These are phyloP conservation scores for Albula glossodonta DNA, from an alignment of 2,113 vertebrate genomes.

Conservation along the genomic window DNA sequence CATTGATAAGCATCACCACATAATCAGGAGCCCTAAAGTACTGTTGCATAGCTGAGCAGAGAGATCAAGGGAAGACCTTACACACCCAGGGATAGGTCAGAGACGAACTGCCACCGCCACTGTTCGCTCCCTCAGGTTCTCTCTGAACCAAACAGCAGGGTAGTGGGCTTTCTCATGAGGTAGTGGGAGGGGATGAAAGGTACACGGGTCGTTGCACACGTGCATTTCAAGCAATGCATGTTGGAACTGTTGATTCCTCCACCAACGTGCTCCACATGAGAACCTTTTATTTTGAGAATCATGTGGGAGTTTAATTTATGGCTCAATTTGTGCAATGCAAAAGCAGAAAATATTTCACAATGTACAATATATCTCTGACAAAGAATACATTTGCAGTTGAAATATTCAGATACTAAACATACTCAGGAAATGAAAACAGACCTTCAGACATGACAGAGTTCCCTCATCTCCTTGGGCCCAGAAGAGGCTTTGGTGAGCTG, in stretches of 20 bases:
- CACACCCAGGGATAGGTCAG: not conserved
- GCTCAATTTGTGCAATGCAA: not conserved
- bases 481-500: not conserved
- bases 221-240: not conserved
- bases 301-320: not conserved
- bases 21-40: slow-evolving; percentile 24
- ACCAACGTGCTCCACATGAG: not conserved
- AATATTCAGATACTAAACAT: not conserved
- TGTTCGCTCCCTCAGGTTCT: no score
- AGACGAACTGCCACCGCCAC: no score
- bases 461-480: not conserved
- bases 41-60: not conserved
- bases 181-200: no score
- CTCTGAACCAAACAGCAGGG: no score
- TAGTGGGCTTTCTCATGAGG: no score
- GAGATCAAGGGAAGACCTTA: not conserved
- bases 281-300: not conserved
- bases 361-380: not conserved
- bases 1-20: slow-evolving; percentile 54
- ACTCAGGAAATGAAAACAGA: not conserved
- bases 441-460: not conserved
- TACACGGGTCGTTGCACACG: no score
- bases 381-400: not conserved
- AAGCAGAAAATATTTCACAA: not conserved
- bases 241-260: not conserved